Percentiles rank a stretch among this genome's conserved stretches.
Evolutionary conservation across 1,140 invertebrate genomes (phyloP).

Genomic region (Babylonia areolata): DNA sequence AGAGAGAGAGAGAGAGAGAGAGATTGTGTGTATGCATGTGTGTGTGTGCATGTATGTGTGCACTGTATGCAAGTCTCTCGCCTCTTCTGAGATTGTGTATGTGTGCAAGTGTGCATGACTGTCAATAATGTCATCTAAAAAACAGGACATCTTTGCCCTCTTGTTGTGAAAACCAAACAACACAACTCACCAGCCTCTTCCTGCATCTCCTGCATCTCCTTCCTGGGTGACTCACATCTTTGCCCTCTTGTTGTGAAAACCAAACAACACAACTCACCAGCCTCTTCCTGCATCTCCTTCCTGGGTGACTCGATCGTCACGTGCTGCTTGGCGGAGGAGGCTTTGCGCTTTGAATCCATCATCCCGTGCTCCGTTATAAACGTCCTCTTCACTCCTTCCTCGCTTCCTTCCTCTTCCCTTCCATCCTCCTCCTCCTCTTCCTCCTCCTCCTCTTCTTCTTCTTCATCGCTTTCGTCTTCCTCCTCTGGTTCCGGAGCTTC

Average conservation of each 20-base stretch:
- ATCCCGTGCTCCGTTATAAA: conserved; percentile 24
- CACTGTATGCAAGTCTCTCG: too few species aligned
- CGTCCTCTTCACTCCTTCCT: neutral
- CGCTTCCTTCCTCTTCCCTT: conserved; percentile 5
- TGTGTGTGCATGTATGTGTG: too few species aligned
- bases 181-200: neutral
- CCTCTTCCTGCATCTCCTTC: neutral
- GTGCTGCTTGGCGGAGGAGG: neutral
- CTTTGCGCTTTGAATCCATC: neutral
- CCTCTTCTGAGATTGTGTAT: too few species aligned
- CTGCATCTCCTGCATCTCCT: neutral
- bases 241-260: neutral
- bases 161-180: neutral
- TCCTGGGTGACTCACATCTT: neutral
- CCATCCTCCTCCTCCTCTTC: conserved; percentile 37
- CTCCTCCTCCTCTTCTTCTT: conserved; percentile 18
- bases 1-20: too few species aligned
- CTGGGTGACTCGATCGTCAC: neutral
- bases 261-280: neutral
- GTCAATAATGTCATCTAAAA: too few species aligned
- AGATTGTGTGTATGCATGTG: too few species aligned
- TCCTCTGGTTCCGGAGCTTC: conserved; percentile 15
- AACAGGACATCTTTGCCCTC: too few species aligned
- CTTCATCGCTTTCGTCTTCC: neutral
- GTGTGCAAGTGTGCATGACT: too few species aligned